Evolutionary conservation across 2,797 vertebrate genomes (phyloP).

Genomic region (Parotocinclus haroldoi): DNA sequence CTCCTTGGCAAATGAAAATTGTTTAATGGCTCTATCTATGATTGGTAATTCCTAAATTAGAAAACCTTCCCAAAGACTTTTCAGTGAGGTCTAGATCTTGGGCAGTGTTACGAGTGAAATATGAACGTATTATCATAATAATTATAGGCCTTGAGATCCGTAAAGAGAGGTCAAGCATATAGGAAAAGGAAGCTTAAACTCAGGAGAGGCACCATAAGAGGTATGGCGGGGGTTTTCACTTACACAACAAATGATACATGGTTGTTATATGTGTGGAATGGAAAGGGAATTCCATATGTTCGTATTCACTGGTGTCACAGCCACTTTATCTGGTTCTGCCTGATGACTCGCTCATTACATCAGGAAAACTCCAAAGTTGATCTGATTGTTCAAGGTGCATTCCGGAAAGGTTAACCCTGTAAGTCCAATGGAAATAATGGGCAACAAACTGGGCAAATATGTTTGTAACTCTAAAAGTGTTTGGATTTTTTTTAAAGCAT

Average conservation of each 20-base stretch:
- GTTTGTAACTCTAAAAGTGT: not conserved
- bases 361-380: constrained; percentile 46
- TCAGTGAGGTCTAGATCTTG: too few species aligned
- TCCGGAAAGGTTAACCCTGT: constrained; percentile 38
- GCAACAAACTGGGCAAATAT: not conserved
- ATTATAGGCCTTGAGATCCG: too few species aligned
- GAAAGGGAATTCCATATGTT: constrained; percentile 41
- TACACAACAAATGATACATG: not conserved
- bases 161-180: not conserved
- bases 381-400: constrained; percentile 39
- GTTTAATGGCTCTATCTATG: too few species aligned
- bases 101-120: too few species aligned
- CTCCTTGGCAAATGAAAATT: too few species aligned
- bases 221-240: not conserved
- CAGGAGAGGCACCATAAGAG: not conserved
- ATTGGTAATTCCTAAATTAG: too few species aligned
- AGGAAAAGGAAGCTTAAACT: not conserved
- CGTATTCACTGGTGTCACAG: not conserved
- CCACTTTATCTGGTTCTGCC: constrained; percentile 9
- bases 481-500: too few species aligned
- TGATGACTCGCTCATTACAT: constrained; percentile 32
- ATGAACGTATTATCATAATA: too few species aligned
- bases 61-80: too few species aligned
- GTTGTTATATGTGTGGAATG: constrained; percentile 9
- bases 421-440: not conserved